Base-by-base conservation (phyloP, 2,888 invertebrate species). In the Taenaris catops region DNA sequence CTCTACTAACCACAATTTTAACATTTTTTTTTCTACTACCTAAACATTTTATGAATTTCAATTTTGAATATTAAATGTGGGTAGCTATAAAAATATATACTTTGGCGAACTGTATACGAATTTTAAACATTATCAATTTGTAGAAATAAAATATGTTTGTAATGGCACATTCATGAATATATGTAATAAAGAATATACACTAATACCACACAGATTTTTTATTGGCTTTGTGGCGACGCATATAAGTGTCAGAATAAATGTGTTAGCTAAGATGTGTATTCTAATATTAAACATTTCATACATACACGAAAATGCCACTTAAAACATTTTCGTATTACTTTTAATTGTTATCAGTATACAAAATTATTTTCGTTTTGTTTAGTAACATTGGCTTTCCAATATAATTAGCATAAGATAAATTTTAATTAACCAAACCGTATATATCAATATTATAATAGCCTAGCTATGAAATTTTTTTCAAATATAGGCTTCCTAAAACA, bases 401-500 rank as follows among this genome's bases (percentile, higher is more conserved):
- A 65, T 46, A 48, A 44, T 46, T 48, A 48, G 49, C 44, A 42
- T 48, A 42, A 41, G 44, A 46, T 39, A 49, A 48, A 46, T 51
- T 54, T 43, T 44, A 56, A 57, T 49, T 49, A 64, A 64, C 57
- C 58, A 49, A 62, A 59, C 40, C 40, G 45, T 54, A 46, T 48
- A 58, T 51, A 52, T 57, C 51, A 54, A 54, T 61, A 59, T 57
- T 53, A 25, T n/a, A 61, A 57, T 51, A 54, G 56, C 58, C 63
- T 59, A 63, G 49, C 51, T 53, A 51, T 55, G 63, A 58, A 79
- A 73, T 72, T 69, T 59, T 64, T 65, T 78, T 80, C 66, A 76
- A 79, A 80, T 78, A 83, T 78, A 86, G 83, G 87, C 86, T 19
- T 87, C 87, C 87, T 78, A 88, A 87, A 87, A 87, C 81, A 87